phyloP scores from a whole-genome alignment of 2,113 vertebrate genomes.

The Tragelaphus strepsiceros region DNA sequence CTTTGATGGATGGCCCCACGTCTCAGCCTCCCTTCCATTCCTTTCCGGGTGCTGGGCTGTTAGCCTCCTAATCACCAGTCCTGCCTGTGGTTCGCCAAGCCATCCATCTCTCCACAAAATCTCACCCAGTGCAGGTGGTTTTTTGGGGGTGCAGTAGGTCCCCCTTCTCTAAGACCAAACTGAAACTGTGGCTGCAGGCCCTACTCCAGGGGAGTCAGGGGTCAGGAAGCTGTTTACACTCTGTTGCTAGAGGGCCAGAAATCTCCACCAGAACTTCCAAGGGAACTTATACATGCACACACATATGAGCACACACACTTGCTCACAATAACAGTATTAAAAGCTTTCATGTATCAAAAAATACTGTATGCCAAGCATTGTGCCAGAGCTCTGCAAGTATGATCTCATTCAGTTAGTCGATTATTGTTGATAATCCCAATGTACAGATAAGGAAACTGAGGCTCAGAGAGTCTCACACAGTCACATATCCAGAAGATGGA shows the following conservation, averaged over 20 bases:
- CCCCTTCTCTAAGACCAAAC: not conserved
- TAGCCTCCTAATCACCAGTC: slow-evolving; percentile 53
- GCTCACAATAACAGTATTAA: not conserved
- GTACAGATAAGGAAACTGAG: not conserved
- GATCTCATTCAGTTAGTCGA: not conserved
- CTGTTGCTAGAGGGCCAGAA: not conserved
- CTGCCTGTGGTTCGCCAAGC: not conserved
- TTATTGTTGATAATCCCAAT: not conserved
- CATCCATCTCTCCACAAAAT: slow-evolving; percentile 5
- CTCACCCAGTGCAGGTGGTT: not conserved
- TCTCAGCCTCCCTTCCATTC: not conserved
- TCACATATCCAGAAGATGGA: not conserved
- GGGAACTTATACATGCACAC: not conserved
- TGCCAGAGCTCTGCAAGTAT: not conserved
- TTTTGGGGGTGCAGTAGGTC: not conserved
- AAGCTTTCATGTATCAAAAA: not conserved
- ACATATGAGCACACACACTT: not conserved
- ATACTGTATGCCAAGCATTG: not conserved
- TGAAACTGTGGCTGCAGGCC: not conserved
- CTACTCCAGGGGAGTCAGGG: not conserved
- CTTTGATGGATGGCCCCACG: slow-evolving; percentile 52
- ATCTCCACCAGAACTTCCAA: not conserved
- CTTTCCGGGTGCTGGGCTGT: slow-evolving; percentile 30
- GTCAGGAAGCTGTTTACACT: not conserved
- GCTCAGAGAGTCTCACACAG: not conserved